These are phyloP conservation scores for Ctena decussata DNA, from an alignment of 2,888 invertebrate genomes.

Conservation along the genomic window DNA sequence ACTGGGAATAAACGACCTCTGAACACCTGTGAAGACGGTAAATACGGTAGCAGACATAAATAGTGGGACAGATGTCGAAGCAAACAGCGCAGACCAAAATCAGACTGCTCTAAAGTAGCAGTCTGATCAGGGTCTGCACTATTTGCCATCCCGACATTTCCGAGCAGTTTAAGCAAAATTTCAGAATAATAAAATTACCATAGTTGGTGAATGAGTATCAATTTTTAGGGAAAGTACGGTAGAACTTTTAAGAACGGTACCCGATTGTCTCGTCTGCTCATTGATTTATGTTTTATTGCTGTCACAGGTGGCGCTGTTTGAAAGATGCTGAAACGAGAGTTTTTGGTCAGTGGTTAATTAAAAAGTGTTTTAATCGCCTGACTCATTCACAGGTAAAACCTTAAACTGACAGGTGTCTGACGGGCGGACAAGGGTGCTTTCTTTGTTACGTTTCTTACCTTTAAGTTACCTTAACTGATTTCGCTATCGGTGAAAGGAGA, in stretches of 20 bases:
- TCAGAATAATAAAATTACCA: too few species aligned
- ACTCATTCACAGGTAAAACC: background rate
- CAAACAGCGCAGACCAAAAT: too few species aligned
- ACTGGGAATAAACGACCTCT: background rate
- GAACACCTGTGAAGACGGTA: background rate
- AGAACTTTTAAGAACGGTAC: background rate
- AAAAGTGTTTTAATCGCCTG: background rate
- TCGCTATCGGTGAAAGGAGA: background rate
- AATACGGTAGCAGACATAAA: too few species aligned
- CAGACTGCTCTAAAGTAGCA: too few species aligned
- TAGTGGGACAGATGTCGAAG: too few species aligned
- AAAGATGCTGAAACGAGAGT: slow-evolving; percentile 7
- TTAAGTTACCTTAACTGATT: background rate
- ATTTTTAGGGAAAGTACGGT: too few species aligned
- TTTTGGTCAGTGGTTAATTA: background rate
- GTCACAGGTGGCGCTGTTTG: slow-evolving; percentile 2
- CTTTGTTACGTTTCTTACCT: background rate
- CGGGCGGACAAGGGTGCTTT: too few species aligned
- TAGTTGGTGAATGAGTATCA: too few species aligned
- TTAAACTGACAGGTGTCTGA: slow-evolving; percentile 1
- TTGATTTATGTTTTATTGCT: slow-evolving; percentile 13
- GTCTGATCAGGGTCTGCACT: too few species aligned
- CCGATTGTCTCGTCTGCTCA: background rate
- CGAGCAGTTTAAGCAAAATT: too few species aligned
- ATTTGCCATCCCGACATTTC: too few species aligned